Conservation (phyloP, 2,113 vertebrate genomes). For the Orthonyx spaldingii region DNA sequence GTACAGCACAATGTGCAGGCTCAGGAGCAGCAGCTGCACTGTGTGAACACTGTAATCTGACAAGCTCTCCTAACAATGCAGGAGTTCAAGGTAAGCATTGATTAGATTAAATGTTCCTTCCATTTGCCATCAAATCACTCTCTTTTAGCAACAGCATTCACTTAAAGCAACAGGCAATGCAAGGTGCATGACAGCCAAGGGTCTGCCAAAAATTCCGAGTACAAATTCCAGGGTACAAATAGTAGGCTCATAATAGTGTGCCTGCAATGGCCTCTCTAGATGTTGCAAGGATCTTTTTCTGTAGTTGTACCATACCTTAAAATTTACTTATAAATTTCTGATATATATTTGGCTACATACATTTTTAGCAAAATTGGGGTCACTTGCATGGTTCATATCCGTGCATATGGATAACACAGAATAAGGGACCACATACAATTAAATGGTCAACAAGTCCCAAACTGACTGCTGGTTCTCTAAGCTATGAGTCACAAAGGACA, state of each 20-base stretch:
- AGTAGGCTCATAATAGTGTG: neutral
- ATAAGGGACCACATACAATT: neutral
- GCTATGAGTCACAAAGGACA: neutral
- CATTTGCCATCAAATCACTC: neutral
- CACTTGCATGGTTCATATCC: neutral
- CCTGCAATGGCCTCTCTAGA: neutral
- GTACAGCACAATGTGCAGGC: fast-evolving
- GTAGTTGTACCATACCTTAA: neutral
- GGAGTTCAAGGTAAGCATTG: neutral
- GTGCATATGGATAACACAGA: neutral
- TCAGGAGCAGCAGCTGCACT: neutral
- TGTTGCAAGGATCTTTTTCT: neutral
- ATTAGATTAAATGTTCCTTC: neutral
- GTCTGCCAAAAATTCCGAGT: neutral
- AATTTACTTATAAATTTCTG: neutral
- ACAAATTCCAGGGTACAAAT: too few relatives aligned
- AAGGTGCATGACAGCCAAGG: neutral
- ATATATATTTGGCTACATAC: neutral
- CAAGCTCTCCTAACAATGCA: neutral
- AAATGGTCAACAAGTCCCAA: neutral
- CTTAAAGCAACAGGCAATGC: neutral
- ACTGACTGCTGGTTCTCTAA: neutral
- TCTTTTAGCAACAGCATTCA: neutral
- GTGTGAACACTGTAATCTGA: neutral
- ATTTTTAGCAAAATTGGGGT: neutral